Evolutionary conservation across 2,888 invertebrate species (phyloP).

Genomic region (Torymus aiolomorphi): DNA sequence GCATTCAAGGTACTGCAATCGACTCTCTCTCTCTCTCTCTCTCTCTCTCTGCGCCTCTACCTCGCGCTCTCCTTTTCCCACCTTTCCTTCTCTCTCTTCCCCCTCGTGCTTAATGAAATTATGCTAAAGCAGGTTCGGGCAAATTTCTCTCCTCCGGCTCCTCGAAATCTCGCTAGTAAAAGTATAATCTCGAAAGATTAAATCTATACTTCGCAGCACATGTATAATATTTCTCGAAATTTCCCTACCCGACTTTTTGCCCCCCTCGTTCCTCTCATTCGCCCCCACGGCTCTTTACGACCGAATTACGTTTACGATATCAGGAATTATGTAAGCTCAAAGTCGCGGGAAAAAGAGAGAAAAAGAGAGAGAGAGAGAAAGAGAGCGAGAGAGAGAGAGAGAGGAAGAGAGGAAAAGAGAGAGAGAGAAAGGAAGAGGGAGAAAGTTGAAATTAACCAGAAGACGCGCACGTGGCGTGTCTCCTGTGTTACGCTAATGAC

Average conservation of each 20-base stretch:
- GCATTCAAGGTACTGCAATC: constrained; percentile 57
- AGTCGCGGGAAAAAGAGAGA: background rate
- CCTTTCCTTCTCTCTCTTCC: constrained; percentile 30
- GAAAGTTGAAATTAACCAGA: constrained; percentile 44
- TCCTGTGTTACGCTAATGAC: constrained; percentile 40
- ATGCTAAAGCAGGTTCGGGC: constrained; percentile 45
- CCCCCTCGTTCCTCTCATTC: background rate
- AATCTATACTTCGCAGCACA: constrained; percentile 49
- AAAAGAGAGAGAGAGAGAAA: background rate
- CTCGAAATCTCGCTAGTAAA: constrained; percentile 51
- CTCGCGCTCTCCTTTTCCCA: constrained; percentile 45
- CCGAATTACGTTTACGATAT: constrained; percentile 32
- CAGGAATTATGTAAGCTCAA: constrained; percentile 24
- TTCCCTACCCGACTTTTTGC: constrained; percentile 14
- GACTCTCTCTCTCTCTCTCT: constrained; percentile 38
- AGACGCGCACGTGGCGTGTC: constrained; percentile 18
- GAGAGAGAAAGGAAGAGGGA: constrained; percentile 15
- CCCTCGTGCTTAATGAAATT: constrained; percentile 49
- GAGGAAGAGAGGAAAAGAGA: constrained; percentile 12
- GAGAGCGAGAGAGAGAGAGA: background rate
- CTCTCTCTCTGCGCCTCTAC: background rate
- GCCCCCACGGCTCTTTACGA: background rate
- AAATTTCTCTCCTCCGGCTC: constrained; percentile 41
- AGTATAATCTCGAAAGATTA: constrained; percentile 51
- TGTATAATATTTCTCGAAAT: constrained; percentile 44